phyloP scores from a whole-genome alignment of 2,888 invertebrate species.

The Cabera pusaria region DNA sequence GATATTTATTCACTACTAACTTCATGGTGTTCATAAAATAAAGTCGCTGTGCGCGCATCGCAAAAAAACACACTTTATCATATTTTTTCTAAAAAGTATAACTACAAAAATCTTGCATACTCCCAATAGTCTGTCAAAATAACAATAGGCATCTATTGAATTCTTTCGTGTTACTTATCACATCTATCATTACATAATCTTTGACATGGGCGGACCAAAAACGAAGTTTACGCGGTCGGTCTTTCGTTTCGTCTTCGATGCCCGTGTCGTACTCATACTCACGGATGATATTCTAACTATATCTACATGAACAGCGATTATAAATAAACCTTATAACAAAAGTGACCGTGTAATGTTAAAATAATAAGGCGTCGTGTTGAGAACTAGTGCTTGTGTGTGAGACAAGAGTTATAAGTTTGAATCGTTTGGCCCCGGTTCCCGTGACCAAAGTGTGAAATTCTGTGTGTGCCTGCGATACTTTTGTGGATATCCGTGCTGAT shows the following conservation, averaged over 20 bases:
- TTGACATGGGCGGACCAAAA: constrained; percentile 59
- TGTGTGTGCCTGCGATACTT: constrained; percentile 67
- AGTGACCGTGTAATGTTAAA: constrained; percentile 61
- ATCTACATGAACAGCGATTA: constrained; percentile 66
- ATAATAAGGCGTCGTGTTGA: constrained; percentile 46
- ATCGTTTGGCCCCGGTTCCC: constrained; percentile 54
- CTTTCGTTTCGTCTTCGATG: constrained; percentile 74
- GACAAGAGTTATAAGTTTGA: constrained; percentile 42
- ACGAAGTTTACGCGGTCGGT: constrained; percentile 65
- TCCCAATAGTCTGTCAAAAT: too few relatives aligned
- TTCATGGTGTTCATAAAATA: too few relatives aligned
- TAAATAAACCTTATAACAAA: constrained; percentile 47
- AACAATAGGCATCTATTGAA: too few relatives aligned
- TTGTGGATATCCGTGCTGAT: constrained; percentile 63
- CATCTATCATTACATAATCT: constrained; percentile 42
- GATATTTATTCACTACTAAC: too few relatives aligned
- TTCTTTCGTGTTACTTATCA: too few relatives aligned
- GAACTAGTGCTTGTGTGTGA: constrained; percentile 64
- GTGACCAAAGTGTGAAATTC: constrained; percentile 58
- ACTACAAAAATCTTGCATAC: too few relatives aligned
- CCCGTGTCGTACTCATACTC: constrained; percentile 77
- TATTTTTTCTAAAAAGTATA: too few relatives aligned
- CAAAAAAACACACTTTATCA: too few relatives aligned
- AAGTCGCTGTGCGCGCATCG: too few relatives aligned
- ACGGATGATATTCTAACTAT: constrained; percentile 66